Percentiles rank a stretch among this genome's conserved stretches.
Conservation (phyloP, 2,888 invertebrate genomes). For the Ochlodes sylvanus region DNA sequence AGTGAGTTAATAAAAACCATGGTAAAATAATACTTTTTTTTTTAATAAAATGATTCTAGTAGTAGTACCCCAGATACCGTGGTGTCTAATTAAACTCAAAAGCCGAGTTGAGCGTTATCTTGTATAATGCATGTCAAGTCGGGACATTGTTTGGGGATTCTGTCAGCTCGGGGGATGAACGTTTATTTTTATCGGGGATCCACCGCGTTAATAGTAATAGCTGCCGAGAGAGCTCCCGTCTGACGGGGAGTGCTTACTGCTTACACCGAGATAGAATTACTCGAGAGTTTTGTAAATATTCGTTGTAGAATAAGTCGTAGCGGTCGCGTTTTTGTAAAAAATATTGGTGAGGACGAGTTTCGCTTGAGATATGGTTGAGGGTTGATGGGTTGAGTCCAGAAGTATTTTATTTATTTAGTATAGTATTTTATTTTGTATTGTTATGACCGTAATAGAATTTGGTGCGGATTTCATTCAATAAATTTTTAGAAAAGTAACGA, state of each 20-base stretch:
- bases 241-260: slow-evolving; percentile 48
- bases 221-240: slow-evolving; percentile 63
- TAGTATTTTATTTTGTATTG: no score
- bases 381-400: no score
- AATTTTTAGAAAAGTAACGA: no score
- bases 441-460: no score
- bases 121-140: slow-evolving; percentile 51
- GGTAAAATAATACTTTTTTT: no score
- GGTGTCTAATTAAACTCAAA: slow-evolving; percentile 15
- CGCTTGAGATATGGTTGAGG: no score
- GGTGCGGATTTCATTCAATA: no score
- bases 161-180: slow-evolving; percentile 59
- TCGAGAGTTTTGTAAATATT: neutral
- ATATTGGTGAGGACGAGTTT: neutral
- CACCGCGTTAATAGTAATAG: slow-evolving; percentile 73
- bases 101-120: slow-evolving; percentile 48
- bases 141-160: slow-evolving; percentile 63
- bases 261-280: slow-evolving; percentile 52
- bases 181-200: slow-evolving; percentile 79
- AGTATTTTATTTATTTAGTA: no score
- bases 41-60: neutral
- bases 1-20: no score
- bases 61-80: neutral
- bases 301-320: neutral
- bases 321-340: neutral